Evolutionary conservation across 2,888 invertebrate species (phyloP), one percentile per base, ranked within the genome.

Genomic region (Sepioteuthis lessoniana): DNA sequence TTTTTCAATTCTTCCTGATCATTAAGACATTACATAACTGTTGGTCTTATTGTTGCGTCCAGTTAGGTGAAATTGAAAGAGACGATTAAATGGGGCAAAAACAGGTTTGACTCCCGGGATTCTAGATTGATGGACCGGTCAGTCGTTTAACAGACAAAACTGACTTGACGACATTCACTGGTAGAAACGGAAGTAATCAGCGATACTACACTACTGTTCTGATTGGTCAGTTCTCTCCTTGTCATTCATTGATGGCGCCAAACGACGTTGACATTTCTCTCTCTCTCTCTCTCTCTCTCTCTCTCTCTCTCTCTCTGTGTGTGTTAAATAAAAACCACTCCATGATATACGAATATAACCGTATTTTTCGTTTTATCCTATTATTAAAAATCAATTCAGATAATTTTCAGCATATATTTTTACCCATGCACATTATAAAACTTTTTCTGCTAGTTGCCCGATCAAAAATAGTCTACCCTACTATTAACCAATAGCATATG

Each of bases 171-270:
- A 76, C 76, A 76, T 76, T 76, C n/a, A n/a, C n/a, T 19, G 76
- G 19, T 76, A n/a, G 76, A 76, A 35, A 19, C 76, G 76, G 76
- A 76, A 76, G 76, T 76, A 76, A 76, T 76, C 76, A 76, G n/a
- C 76, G 76, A 35, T 76, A n/a, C 76, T 76, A n/a, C n/a, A 76
- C 76, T 16, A n/a, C 13, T 16, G 76, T 76, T 76, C n/a, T 76
- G 76, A 76, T 76, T 76, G 76, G 76, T 35, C 76, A n/a, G 4
- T n/a, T 76, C n/a, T n/a, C n/a, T 76, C 28, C 21, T 25, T 55
- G 76, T n/a, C 76, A 76, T 76, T 76, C n/a, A 76, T 76, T 76
- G 76, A 76, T 76, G 76, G n/a, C n/a, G n/a, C n/a, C 76, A 76
- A 76, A 76, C 13, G 76, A 76, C 76, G 1, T 25, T 76, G n/a